Percentiles rank a stretch among this genome's conserved stretches.
Conservation (phyloP, 2,113 vertebrate species). For the Peromyscus leucopus region DNA sequence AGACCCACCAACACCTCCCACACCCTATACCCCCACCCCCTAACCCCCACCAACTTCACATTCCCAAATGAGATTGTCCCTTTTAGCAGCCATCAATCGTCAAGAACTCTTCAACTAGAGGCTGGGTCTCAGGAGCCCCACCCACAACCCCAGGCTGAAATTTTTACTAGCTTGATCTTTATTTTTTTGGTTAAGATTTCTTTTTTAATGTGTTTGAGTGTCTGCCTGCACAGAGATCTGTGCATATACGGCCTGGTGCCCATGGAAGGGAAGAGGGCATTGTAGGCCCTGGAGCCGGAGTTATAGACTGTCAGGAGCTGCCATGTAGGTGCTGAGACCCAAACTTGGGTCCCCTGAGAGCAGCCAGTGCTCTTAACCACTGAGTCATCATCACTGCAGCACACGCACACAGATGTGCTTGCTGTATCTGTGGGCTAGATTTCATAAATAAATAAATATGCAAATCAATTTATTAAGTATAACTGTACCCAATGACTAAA, state of each 20-base stretch:
- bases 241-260: neutral
- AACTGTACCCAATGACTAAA: neutral
- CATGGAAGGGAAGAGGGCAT: neutral
- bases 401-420: neutral
- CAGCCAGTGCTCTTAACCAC: neutral
- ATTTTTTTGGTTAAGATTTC: neutral
- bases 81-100: neutral
- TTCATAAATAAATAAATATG: neutral
- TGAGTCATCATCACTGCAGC: neutral
- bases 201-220: neutral
- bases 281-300: neutral
- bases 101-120: neutral
- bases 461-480: slow-evolving; percentile 43
- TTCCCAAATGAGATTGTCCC: neutral
- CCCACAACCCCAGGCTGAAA: neutral
- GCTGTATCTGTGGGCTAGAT: neutral
- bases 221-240: neutral
- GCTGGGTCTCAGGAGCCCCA: neutral
- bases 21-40: too few relatives aligned
- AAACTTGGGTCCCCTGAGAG: neutral
- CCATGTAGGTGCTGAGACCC: neutral
- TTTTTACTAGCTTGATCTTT: neutral
- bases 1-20: neutral
- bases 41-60: neutral
- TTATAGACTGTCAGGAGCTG: neutral